Base-by-base conservation (phyloP, 2,113 vertebrate genomes). In the Glaucomys volans region DNA sequence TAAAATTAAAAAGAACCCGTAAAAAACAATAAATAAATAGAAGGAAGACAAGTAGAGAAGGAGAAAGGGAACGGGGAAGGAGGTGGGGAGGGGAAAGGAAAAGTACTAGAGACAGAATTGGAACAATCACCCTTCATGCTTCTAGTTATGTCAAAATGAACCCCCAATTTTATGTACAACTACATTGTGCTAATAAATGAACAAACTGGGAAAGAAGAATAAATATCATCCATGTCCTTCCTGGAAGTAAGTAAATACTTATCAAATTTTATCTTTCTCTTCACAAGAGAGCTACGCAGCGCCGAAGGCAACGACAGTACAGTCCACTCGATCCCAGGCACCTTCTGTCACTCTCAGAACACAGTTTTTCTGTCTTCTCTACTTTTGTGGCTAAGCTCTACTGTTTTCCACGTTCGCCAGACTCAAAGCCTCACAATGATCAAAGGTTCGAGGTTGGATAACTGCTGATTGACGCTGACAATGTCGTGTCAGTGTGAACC, bases 401-500 rank as follows among this genome's bases (percentile, higher is more conserved):
- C 5, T 6, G 44, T 40, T 57, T 86, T 59, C 42, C 69, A 69
- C 74, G 44, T 79, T 54, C 71, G 12, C 20, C 12, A 62, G 32
- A 87, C 42, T 76, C 52, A 90, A 52, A 80, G 28, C 18, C 47
- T 66, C 17, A 67, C 10, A 57, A 74, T 18, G 26, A 44, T 67
- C 22, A 37, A 72, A 54, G 17, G 13, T 88, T 57, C 24, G 5
- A 80, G 75, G 35, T 10, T 71, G 42, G 90, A 6, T 79, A 2
- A 69, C 18, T 85, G 57, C 59, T 76, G 16, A 13, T 12, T 75
- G 32, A 52, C 30, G 80, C 20, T 54, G 26, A 35, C n/a, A n/a
- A 18, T 13, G 3, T 26, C 44, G 0, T 30, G 20, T 8, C 37
- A 28, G 7, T 72, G 1, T 4, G 1, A 17, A 3, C 24, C 7